Evolutionary conservation across 2,113 vertebrate species (phyloP).

Genomic region (Sclerurus mexicanus): DNA sequence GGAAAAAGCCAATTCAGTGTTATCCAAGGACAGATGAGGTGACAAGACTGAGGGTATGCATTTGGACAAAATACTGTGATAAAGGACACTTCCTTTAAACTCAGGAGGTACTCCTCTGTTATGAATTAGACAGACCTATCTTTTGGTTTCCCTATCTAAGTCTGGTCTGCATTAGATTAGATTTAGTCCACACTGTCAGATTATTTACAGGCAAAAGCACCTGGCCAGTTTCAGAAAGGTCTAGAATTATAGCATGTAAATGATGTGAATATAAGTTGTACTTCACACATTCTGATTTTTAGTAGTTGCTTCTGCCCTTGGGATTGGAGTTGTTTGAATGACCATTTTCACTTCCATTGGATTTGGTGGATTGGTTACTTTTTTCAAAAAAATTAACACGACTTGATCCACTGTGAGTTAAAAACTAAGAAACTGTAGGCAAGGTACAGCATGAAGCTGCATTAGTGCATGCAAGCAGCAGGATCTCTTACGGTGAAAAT

Average conservation of each 20-base stretch:
- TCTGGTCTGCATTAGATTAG: background rate
- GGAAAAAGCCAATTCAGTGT: background rate
- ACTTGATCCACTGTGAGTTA: background rate
- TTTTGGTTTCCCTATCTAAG: background rate
- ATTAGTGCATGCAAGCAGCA: background rate
- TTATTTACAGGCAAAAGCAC: background rate
- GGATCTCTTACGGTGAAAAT: background rate
- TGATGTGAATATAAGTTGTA: background rate
- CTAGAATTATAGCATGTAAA: background rate
- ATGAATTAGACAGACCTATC: background rate
- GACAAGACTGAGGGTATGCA: background rate
- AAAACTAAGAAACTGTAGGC: background rate
- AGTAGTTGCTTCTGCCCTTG: background rate
- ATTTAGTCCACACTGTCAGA: background rate
- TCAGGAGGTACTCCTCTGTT: background rate
- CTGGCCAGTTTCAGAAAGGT: background rate
- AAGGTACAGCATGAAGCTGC: background rate
- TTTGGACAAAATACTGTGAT: background rate
- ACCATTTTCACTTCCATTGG: background rate
- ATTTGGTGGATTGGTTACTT: background rate
- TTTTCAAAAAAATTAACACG: background rate
- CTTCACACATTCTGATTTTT: background rate
- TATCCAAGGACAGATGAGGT: constrained; percentile 10
- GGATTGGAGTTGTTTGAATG: background rate
- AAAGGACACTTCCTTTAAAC: background rate